Percentiles rank a stretch among this genome's conserved stretches.
Conservation (phyloP, 2,113 vertebrate genomes). For the Athene cunicularia region DNA sequence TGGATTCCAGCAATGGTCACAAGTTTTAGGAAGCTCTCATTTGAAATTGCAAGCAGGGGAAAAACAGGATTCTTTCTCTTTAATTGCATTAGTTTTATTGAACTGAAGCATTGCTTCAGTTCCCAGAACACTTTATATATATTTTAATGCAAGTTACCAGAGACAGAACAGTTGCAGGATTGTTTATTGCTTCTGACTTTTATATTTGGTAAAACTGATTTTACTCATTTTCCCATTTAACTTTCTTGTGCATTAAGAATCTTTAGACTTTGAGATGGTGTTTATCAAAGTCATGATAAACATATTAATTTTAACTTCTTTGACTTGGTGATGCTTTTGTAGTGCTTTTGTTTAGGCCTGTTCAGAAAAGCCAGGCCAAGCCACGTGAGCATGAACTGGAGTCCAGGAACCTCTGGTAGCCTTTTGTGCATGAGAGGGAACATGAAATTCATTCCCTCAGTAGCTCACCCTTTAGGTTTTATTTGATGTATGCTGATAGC, state of each 20-base stretch:
- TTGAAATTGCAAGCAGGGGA: conserved; percentile 53
- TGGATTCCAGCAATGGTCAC: conserved; percentile 62
- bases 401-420: background rate
- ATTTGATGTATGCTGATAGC: background rate
- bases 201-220: conserved; percentile 55
- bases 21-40: conserved; percentile 52
- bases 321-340: background rate
- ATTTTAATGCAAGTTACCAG: conserved; percentile 51
- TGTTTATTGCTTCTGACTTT: conserved; percentile 70
- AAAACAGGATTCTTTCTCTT: conserved; percentile 51
- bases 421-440: background rate
- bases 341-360: background rate
- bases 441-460: background rate
- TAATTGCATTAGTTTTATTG: conserved; percentile 66
- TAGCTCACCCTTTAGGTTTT: background rate
- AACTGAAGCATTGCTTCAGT: conserved; percentile 54
- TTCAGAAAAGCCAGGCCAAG: background rate
- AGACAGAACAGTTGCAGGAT: background rate
- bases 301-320: conserved; percentile 21
- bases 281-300: conserved; percentile 31
- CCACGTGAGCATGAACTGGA: background rate
- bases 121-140: conserved; percentile 56
- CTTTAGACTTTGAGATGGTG: conserved; percentile 4
- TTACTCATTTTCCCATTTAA: conserved; percentile 58
- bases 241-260: background rate